Base-by-base conservation (phyloP, 1,140 invertebrate species). In the Drosophila simulans region DNA sequence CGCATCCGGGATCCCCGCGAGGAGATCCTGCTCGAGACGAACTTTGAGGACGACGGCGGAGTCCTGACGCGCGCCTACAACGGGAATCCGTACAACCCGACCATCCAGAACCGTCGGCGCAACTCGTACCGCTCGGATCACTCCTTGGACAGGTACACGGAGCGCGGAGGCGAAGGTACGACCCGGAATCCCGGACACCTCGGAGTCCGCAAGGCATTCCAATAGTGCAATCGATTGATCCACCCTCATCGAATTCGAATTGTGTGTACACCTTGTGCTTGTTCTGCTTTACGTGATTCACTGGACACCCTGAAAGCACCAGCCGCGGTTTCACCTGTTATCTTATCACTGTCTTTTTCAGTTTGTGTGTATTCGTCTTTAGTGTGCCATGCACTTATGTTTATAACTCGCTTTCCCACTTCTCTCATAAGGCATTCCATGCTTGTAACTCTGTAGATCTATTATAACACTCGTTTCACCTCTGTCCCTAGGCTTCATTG, bases 21-120 rank as follows among this genome's bases (percentile, higher is more conserved):
- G 70, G 90, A 91, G 49, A 92, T 92, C 31, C 62, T 92, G 17
- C 81, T 92, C 43, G 92, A 92, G 74, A 92, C 92, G 35, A 92
- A 92, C 64, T 92, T 92, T 34, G 92, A 92, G 75, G 91, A 92
- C 35, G 91, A 92, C 52, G 91, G 91, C 34, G 92, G 91, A 22
- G 75, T 91, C 13, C 43, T 91, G 46, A 92, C 92, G n/a, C 82
- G 80, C 11, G 92, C 92, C 49, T 91, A 92, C 62, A 91, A 90
- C 39, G 90, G 91, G 34, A 86, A 91, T 89, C 85, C 81, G 25
- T 86, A 90, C 59, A 85, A 77, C 70, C 60, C 56, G 45, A 43
- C 51, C n/a, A 69, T 80, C 45, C 79, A 80, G n/a, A 91, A 91
- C 62, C 72, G 91, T 12, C 73, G 86, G 13, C 58, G 89, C 25